Conservation (phyloP, 1,140 invertebrate genomes). For the Matsumurasca onukii region DNA sequence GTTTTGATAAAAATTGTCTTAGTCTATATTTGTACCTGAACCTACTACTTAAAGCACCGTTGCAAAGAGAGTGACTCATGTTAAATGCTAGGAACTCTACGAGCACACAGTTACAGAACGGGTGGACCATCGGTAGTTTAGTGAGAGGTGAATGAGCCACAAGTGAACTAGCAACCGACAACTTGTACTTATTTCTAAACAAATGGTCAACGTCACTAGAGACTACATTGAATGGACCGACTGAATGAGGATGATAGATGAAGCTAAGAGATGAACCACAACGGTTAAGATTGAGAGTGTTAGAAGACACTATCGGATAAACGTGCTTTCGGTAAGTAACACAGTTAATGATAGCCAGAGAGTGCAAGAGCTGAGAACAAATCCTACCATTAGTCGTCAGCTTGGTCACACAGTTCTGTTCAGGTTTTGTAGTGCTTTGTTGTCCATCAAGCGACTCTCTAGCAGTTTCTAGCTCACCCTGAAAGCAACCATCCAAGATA, state of each 20-base stretch:
- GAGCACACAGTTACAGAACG: conserved; percentile 2
- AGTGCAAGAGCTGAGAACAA: not conserved
- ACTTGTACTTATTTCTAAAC: not conserved
- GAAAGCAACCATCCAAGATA: no score
- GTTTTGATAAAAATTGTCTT: not conserved
- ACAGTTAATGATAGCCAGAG: not conserved
- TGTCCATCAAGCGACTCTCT: no score
- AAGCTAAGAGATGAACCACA: not conserved
- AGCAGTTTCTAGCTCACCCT: not conserved
- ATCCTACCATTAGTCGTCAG: not conserved
- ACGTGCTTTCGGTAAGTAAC: not conserved
- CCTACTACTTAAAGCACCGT: no score
- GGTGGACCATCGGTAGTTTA: conserved; percentile 3
- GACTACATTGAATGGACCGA: no score
- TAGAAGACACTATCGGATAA: no score
- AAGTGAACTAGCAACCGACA: not conserved
- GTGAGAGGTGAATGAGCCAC: not conserved
- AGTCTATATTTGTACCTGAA: no score
- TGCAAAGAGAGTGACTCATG: not conserved
- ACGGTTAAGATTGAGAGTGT: no score
- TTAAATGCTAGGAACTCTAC: not conserved
- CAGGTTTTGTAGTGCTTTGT: no score
- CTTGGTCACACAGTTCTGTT: no score
- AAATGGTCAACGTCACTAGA: not conserved
- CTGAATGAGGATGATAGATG: not conserved